Evolutionary conservation across 2,113 vertebrate genomes (phyloP).

Genomic region (Arizona elegans): DNA sequence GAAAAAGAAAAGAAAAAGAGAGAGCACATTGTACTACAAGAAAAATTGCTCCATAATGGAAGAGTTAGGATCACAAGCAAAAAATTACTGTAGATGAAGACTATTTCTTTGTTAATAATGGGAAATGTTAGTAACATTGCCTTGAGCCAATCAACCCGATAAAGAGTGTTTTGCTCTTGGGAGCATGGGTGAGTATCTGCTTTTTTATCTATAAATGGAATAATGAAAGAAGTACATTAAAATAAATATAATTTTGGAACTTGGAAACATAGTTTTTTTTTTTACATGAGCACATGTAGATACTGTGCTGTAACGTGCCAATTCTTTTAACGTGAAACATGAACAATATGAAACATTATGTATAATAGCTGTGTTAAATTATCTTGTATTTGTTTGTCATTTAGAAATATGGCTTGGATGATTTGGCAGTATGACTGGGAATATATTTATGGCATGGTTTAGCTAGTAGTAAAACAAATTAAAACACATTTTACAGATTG

Average conservation of each 20-base stretch:
- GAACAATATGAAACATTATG: constrained; percentile 26
- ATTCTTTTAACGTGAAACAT: not conserved
- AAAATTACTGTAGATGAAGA: constrained; percentile 65
- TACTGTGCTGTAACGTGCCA: constrained; percentile 18
- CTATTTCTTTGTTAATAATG: constrained; percentile 60
- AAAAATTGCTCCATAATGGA: constrained; percentile 60
- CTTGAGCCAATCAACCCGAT: constrained; percentile 26
- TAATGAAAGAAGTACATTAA: not conserved
- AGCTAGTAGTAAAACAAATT: not conserved
- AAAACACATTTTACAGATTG: not conserved
- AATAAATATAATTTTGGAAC: constrained; percentile 46
- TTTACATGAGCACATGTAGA: not conserved
- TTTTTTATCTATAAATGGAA: constrained; percentile 12
- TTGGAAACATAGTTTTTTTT: constrained; percentile 14
- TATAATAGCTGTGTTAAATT: constrained; percentile 33
- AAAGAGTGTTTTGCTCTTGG: constrained; percentile 37
- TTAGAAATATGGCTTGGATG: constrained; percentile 26
- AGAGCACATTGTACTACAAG: constrained; percentile 54
- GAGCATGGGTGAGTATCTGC: not conserved
- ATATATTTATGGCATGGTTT: not conserved
- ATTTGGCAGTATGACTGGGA: constrained; percentile 15
- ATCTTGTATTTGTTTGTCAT: not conserved
- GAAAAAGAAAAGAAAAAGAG: constrained; percentile 46
- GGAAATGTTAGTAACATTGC: constrained; percentile 4
- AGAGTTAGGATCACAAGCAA: constrained; percentile 68